Evolutionary conservation across 2,888 invertebrate genomes (phyloP), one percentile per base, ranked within the genome.

Genomic region (Agonopterix subpropinquella): DNA sequence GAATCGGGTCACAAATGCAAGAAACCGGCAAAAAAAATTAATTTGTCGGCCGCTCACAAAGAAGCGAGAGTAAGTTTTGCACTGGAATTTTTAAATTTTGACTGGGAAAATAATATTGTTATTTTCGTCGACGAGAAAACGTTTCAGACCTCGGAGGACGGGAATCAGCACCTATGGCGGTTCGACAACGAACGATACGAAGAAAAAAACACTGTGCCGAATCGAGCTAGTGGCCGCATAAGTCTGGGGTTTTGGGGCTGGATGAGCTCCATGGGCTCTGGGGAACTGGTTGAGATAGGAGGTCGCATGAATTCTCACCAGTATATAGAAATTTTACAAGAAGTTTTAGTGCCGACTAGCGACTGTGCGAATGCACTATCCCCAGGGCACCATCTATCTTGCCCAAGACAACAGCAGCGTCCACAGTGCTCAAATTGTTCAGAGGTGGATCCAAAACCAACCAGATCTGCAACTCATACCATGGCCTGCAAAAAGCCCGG

Each of bases 171-270:
- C n/a, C n/a, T n/a, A n/a, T n/a, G n/a, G n/a, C n/a, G n/a, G n/a
- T n/a, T n/a, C n/a, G n/a, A n/a, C n/a, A n/a, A n/a, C n/a, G n/a
- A n/a, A n/a, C n/a, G n/a, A n/a, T n/a, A n/a, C n/a, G n/a, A n/a
- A n/a, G n/a, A n/a, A n/a, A n/a, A n/a, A n/a, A n/a, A n/a, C n/a
- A n/a, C n/a, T 28, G 41, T 56, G 35, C 53, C 51, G 9, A 56
- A 56, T 43, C 43, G 50, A 11, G 13, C 47, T 15, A 57, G 57
- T 52, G 62, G 60, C 8, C 43, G 57, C 11, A 56, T 62, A 35
- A 56, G 52, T 44, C 39, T 59, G 15, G 54, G 51, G 3, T 57
- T 59, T 49, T 62, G 61, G 61, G 61, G 61, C 8, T 64, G 58
- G 61, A 60, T 66, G 53, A 57, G 58, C 45, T 48, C 48, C 10